These are phyloP conservation scores for Halichoeres trimaculatus DNA, from an alignment of 2,113 vertebrate genomes.

Conservation along the genomic window DNA sequence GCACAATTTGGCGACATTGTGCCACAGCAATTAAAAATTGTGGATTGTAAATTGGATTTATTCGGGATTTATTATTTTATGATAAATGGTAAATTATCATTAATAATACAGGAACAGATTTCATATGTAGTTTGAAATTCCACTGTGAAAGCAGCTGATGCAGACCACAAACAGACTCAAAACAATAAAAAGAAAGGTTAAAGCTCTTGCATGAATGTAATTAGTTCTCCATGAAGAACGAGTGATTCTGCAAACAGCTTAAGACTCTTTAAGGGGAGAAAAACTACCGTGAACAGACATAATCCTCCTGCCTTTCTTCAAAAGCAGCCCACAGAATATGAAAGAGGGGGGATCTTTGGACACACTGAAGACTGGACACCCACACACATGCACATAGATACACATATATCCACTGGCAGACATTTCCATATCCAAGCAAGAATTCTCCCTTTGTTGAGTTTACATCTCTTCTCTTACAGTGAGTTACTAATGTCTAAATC, in stretches of 20 bases:
- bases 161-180: no score
- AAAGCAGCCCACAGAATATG: constrained; percentile 5
- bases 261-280: background rate
- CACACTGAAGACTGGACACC: background rate
- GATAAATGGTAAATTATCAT: no score
- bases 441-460: constrained; percentile 25
- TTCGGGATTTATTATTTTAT: no score
- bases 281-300: constrained; percentile 15
- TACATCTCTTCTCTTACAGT: constrained; percentile 29
- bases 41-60: no score
- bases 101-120: no score
- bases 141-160: no score
- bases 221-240: fast-evolving
- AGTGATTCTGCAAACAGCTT: background rate
- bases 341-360: background rate
- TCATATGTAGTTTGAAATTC: no score
- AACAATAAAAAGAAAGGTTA: no score
- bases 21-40: no score
- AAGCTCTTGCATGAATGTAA: background rate
- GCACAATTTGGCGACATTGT: no score
- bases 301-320: constrained; percentile 36
- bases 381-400: background rate
- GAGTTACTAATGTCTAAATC: constrained; percentile 54
- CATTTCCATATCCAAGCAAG: constrained; percentile 20
- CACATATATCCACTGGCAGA: background rate